Percentiles rank a stretch among this genome's conserved stretches.
Evolutionary conservation across 2,113 vertebrate genomes (phyloP).

Genomic region (Podarcis cretensis): DNA sequence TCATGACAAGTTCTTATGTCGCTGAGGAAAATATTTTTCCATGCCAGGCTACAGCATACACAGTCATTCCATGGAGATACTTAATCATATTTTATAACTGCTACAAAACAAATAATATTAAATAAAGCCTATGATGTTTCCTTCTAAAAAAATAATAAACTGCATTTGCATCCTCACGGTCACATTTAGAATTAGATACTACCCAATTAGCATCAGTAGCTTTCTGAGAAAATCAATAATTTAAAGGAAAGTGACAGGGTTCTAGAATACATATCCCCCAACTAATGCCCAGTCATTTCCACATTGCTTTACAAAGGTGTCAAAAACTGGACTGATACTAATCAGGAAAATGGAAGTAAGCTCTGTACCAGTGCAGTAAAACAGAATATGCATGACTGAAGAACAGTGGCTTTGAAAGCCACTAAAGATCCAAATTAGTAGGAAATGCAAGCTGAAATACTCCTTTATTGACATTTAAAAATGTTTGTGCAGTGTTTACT

Average conservation of each 20-base stretch:
- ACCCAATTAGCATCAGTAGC: background rate
- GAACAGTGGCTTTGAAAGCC: background rate
- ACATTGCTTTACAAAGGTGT: background rate
- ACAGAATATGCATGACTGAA: background rate
- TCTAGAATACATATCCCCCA: background rate
- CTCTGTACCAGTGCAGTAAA: background rate
- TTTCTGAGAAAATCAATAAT: background rate
- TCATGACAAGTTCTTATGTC: slow-evolving; percentile 4
- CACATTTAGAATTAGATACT: background rate
- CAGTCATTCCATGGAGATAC: slow-evolving; percentile 11
- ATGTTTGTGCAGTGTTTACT: background rate
- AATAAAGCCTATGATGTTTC: fast-evolving
- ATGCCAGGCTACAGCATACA: fast-evolving
- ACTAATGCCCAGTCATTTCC: background rate
- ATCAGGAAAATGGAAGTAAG: background rate
- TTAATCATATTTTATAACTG: background rate
- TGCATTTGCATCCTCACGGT: background rate
- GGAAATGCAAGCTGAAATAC: background rate
- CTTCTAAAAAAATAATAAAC: background rate
- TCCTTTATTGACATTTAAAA: background rate
- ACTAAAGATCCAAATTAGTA: background rate
- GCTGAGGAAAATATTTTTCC: slow-evolving; percentile 9
- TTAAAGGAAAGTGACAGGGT: background rate
- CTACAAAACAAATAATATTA: background rate
- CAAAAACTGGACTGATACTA: background rate